A percentile compares a stretch with the other conserved stretches of the same genome.
Conservation (phyloP, 1,140 invertebrate species). For the Alviniconcha marisindica region DNA sequence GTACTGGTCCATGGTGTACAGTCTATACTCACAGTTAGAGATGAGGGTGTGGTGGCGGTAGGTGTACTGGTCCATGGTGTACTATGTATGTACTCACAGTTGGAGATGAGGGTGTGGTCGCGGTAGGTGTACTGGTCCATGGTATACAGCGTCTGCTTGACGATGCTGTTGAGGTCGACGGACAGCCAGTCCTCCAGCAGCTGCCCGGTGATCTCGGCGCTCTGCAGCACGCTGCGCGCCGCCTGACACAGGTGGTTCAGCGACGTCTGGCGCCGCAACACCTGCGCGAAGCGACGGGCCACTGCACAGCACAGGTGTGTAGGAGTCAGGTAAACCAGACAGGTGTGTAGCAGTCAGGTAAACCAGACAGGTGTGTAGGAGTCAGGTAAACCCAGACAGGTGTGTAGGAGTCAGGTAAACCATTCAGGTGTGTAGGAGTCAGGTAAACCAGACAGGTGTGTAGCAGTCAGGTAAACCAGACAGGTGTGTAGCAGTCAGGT, state of each 20-base stretch:
- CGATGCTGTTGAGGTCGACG: conserved; percentile 76
- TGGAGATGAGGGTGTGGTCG: conserved; percentile 72
- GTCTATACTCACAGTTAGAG: conserved; percentile 70
- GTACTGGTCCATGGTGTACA: conserved; percentile 75
- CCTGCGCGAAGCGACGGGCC: conserved; percentile 67
- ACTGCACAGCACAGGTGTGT: conserved; percentile 61
- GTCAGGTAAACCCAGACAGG: no score
- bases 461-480: no score
- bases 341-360: no score
- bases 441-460: no score
- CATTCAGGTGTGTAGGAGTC: no score
- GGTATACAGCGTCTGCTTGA: conserved; percentile 77
- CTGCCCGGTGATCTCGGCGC: conserved; percentile 69
- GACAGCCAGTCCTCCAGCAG: conserved; percentile 76
- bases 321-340: no score
- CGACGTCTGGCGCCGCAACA: conserved; percentile 71
- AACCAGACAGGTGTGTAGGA: no score
- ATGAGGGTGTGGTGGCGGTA: conserved; percentile 73
- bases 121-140: conserved; percentile 73
- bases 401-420: no score
- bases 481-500: no score
- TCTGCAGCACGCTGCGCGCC: conserved; percentile 69
- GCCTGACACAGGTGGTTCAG: conserved; percentile 75
- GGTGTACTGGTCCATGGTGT: conserved; percentile 74
- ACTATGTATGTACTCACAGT: conserved; percentile 71